phyloP scores from a whole-genome alignment of 1,140 invertebrate genomes.

The Musca vetustissima region DNA sequence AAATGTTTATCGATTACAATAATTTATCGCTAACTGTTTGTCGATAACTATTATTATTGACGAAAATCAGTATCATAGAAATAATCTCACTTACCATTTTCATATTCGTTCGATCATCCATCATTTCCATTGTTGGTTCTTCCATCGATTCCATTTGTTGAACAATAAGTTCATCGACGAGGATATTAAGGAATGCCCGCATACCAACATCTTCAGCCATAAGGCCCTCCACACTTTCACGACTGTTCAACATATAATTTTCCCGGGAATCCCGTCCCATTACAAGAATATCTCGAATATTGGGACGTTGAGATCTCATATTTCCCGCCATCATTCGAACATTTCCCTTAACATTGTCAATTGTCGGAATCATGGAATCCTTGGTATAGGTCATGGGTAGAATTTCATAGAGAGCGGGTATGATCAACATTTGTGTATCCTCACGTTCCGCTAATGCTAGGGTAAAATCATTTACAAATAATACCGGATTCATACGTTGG shows the following conservation, averaged over 20 bases:
- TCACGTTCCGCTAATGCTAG: slow-evolving; percentile 40
- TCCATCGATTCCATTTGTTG: neutral
- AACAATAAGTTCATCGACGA: slow-evolving; percentile 42
- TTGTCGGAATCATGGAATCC: slow-evolving; percentile 26
- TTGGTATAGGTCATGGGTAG: slow-evolving; percentile 38
- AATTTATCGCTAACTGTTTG: too few relatives aligned
- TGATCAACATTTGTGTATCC: slow-evolving; percentile 38
- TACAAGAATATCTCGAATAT: slow-evolving; percentile 37
- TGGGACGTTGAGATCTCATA: slow-evolving; percentile 27
- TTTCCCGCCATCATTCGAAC: too few relatives aligned
- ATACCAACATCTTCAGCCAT: slow-evolving; percentile 44
- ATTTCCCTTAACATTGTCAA: too few relatives aligned
- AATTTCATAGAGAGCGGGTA: slow-evolving; percentile 43
- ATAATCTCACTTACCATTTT: too few relatives aligned
- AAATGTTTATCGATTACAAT: too few relatives aligned
- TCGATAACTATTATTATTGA: too few relatives aligned
- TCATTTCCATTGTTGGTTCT: too few relatives aligned
- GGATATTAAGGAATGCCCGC: slow-evolving; percentile 38
- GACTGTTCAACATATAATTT: too few relatives aligned
- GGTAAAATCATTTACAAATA: slow-evolving; percentile 39
- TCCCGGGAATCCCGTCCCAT: neutral
- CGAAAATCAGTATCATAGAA: too few relatives aligned
- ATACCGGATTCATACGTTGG: slow-evolving; percentile 39
- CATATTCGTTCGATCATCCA: too few relatives aligned
- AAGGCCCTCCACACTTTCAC: neutral